Base-by-base conservation (phyloP, 2,888 invertebrate genomes). In the Tribolium freemani region DNA sequence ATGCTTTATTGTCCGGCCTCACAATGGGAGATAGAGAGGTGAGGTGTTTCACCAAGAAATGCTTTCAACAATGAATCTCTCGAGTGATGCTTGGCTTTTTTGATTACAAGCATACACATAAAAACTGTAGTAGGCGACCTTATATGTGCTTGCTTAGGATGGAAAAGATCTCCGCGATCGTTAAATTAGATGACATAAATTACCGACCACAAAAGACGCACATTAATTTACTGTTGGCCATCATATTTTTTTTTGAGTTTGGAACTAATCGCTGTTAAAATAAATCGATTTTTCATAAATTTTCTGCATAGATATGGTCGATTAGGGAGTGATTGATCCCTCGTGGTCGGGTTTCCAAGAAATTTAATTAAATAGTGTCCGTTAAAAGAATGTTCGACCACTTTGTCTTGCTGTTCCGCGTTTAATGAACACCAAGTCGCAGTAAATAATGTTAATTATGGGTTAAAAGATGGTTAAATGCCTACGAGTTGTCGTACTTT, bases 21-120 rank as follows among this genome's bases (percentile, higher is more conserved):
- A 69, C 69, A 69, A 69, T 69, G 30, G 60, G 31, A 57, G 61
- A 61, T 50, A 67, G 60, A 53, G 45, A 31, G 63, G 61, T 48
- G 61, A 70, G 51, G 60, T 69, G 69, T 60, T 60, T 60, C 69
- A 69, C 46, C 30, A 50, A 68, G 68, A 68, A 69, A 69, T 61
- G 69, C 69, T 70, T 70, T 69, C 46, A 69, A 69, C 69, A 69
- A 69, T 68, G 68, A 68, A 57, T 68, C 58, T 68, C 68, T 50
- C 10, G 68, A 68, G 50, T 57, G 68, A 58, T 58, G 68, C 31
- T 56, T 16, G 45, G 48, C 20, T 50, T 68, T 56, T 68, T 57
- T 68, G 57, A 68, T 68, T 68, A 68, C 58, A 50, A 50, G 30
- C 50, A 48, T 58, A 58, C 48, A 46, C 58, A 53, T 69, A 69